Evolutionary conservation across 2,888 invertebrate genomes (phyloP).

Genomic region (Metalampra italica): DNA sequence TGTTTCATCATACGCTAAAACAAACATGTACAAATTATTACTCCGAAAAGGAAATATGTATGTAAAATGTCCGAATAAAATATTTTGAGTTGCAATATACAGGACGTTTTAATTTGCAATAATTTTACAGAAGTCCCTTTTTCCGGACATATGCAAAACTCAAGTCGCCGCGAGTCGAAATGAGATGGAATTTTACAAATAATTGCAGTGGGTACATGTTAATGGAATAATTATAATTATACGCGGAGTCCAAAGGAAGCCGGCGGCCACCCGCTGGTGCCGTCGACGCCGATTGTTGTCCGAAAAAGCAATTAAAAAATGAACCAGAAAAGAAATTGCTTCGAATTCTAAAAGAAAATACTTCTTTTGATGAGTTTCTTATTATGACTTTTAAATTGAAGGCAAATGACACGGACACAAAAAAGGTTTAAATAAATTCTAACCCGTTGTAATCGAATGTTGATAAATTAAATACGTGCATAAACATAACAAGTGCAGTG

Average conservation of each 20-base stretch:
- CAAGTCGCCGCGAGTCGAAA: constrained; percentile 36
- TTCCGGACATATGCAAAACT: constrained; percentile 17
- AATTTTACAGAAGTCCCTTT: background rate
- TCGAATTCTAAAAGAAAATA: constrained; percentile 47
- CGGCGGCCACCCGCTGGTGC: constrained; percentile 68
- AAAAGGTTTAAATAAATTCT: background rate
- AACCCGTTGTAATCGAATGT: background rate
- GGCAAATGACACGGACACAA: constrained; percentile 11
- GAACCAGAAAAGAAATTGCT: constrained; percentile 56
- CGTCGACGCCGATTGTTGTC: constrained; percentile 63
- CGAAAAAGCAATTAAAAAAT: constrained; percentile 73
- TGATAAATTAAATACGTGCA: background rate
- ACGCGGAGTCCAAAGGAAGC: constrained; percentile 58
- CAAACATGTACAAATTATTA: too few species aligned
- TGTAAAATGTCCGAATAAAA: background rate
- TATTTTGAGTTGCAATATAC: background rate
- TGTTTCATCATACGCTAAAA: too few species aligned
- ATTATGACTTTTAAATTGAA: constrained; percentile 53
- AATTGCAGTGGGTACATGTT: constrained; percentile 68
- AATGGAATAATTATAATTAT: constrained; percentile 77
- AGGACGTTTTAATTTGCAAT: background rate
- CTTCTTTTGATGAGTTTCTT: constrained; percentile 36
- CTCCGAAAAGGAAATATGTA: too few species aligned
- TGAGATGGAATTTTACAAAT: constrained; percentile 58
- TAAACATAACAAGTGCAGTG: too few species aligned